A percentile compares a stretch with the other conserved stretches of the same genome.
phyloP scores from a whole-genome alignment of 2,888 invertebrate species.

The Steromphala cineraria region DNA sequence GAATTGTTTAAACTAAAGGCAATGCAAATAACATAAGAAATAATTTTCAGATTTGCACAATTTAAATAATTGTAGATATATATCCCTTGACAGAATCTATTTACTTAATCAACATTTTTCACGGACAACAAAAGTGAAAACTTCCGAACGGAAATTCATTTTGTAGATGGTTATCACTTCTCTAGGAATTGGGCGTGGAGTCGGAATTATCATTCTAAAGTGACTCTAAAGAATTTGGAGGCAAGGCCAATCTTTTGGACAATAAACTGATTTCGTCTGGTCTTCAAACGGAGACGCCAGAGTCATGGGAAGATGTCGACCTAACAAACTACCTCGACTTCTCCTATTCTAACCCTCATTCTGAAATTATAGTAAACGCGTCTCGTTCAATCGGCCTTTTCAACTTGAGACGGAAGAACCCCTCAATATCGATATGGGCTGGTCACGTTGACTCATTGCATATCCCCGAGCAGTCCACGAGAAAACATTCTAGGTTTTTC shows the following conservation, averaged over 20 bases:
- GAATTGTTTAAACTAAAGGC: too few species aligned
- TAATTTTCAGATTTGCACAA: too few species aligned
- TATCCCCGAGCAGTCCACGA: neutral
- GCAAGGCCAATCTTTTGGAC: neutral
- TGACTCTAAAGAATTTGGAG: neutral
- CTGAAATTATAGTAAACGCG: neutral
- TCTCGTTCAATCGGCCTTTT: neutral
- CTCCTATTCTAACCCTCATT: neutral
- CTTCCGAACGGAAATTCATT: neutral
- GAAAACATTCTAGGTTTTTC: neutral
- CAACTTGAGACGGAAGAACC: neutral
- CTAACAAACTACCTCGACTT: neutral
- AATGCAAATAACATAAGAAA: too few species aligned
- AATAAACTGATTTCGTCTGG: neutral
- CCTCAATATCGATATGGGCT: neutral
- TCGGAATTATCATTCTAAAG: neutral
- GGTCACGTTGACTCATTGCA: neutral
- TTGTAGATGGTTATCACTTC: neutral
- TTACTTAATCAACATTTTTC: neutral
- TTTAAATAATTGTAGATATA: too few species aligned
- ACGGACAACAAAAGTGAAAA: neutral
- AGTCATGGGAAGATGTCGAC: neutral
- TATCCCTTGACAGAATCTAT: too few species aligned
- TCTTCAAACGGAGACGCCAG: neutral
- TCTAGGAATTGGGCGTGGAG: neutral